Conservation (phyloP, 2,888 invertebrate genomes). For the Heliconius hortense region DNA sequence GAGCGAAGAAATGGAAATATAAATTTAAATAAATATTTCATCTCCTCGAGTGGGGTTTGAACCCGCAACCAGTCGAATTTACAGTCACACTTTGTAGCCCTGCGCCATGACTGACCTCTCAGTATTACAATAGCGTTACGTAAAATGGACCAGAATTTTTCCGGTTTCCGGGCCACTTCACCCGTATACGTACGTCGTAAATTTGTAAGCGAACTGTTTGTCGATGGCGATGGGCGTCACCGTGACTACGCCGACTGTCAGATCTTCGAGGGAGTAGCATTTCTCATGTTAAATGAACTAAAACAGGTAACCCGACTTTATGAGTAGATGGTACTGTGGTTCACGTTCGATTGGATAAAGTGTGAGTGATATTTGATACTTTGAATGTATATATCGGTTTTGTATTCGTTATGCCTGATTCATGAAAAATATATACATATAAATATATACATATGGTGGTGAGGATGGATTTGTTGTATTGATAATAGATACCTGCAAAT, state of each 20-base stretch:
- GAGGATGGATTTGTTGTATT: neutral
- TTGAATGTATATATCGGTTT: neutral
- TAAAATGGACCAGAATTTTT: constrained; percentile 56
- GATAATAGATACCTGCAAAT: neutral
- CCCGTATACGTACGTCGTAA: constrained; percentile 70
- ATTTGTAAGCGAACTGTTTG: constrained; percentile 66
- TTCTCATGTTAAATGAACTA: constrained; percentile 52
- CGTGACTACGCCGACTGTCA: constrained; percentile 56
- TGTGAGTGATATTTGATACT: neutral
- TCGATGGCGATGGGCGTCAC: constrained; percentile 59
- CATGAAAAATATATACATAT: neutral
- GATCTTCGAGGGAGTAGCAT: constrained; percentile 49
- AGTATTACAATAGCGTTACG: constrained; percentile 61
- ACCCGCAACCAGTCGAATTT: too few relatives aligned
- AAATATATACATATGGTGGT: neutral
- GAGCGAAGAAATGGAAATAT: too few relatives aligned
- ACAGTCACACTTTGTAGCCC: too few relatives aligned
- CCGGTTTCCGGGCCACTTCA: constrained; percentile 55
- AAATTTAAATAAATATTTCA: too few relatives aligned
- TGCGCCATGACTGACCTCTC: too few relatives aligned
- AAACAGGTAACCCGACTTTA: constrained; percentile 48
- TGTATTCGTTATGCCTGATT: neutral
- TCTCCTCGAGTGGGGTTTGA: too few relatives aligned
- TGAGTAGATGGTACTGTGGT: constrained; percentile 36
- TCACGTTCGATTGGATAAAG: constrained; percentile 31